Conservation (phyloP, 1,140 invertebrate genomes). For the Ericerus pela region DNA sequence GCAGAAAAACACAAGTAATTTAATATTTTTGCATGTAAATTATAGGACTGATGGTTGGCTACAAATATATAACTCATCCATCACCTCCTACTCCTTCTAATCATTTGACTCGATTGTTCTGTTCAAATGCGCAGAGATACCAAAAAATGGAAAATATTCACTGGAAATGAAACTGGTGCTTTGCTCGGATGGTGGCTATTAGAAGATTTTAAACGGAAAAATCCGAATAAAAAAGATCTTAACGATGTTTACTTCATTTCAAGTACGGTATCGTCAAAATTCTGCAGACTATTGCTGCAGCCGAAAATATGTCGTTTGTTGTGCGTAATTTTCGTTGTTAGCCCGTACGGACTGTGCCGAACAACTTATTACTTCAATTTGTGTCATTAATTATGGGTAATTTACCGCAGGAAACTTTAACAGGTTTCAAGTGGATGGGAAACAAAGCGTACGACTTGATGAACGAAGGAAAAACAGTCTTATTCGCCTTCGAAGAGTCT, state of each 20-base stretch:
- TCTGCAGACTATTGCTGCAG: conserved; percentile 61
- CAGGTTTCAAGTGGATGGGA: conserved; percentile 99
- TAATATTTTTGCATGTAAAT: too few relatives aligned
- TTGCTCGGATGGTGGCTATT: conserved; percentile 91
- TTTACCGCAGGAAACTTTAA: conserved; percentile 68
- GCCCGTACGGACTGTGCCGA: too few relatives aligned
- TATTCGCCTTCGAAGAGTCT: conserved; percentile 92
- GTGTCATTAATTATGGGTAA: conserved; percentile 11
- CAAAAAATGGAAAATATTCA: conserved; percentile 78
- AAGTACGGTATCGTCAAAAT: conserved; percentile 95
- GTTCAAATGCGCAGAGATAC: background rate
- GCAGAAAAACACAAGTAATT: conserved; percentile 46
- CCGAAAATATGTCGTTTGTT: conserved; percentile 69
- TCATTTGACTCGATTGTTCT: background rate
- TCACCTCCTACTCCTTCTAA: background rate
- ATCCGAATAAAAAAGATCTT: conserved; percentile 32
- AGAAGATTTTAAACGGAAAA: conserved; percentile 37
- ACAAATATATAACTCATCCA: background rate
- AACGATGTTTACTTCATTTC: conserved; percentile 63
- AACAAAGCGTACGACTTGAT: conserved; percentile 65
- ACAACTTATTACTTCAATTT: background rate
- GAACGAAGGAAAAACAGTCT: conserved; percentile 47
- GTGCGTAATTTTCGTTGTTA: conserved; percentile 31
- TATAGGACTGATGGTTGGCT: background rate
- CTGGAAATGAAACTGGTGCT: conserved; percentile 89